Base-by-base conservation (phyloP, 2,797 vertebrate genomes). In the Fistularia tabacaria region DNA sequence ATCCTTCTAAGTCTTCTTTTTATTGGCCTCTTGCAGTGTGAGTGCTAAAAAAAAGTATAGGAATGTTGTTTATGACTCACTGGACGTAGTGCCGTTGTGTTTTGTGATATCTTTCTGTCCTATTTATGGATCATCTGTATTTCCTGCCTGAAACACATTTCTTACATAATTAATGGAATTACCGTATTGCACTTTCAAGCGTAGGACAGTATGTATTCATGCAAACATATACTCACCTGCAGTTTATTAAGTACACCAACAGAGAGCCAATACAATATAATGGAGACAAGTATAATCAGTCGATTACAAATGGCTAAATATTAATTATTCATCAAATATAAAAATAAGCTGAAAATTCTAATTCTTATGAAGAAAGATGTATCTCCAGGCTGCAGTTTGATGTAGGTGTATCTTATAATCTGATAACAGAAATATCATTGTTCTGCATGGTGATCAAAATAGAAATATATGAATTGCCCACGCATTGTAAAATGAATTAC, bases 61-160 rank as follows among this genome's bases (percentile, higher is more conserved):
- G 36, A 36, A 38, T 54, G 8, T 53, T 44, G n/a, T 38, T 66
- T 7, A 13, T 46, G 38, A 64, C 25, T 63, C 9, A 0, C 45
- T 61, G 45, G 0, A 42, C 73, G 50, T 71, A 58, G 46, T 13
- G 38, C 49, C 64, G 55, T 65, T 72, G 50, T 59, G 37, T 63
- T 76, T 77, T 76, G n/a, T n/a, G n/a, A 58, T 56, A 73, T 65
- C 14, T 49, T 71, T 62, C 60, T 73, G 78, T 82, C 75, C 74
- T 87, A 82, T 85, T 89, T 86, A 86, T 83, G 83, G 81, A 84
- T 89, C 79, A 83, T 79, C 81, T 78, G 66, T 75, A 73, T 80
- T 83, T 86, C 63, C 64, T 75, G 73, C 76, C 86, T 77, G 86
- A 82, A 83, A 38, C 69, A 38, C 69, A 70, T 54, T 62, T 69